Evolutionary conservation across 2,888 invertebrate genomes (phyloP).

Genomic region (Agrotis exclamationis): DNA sequence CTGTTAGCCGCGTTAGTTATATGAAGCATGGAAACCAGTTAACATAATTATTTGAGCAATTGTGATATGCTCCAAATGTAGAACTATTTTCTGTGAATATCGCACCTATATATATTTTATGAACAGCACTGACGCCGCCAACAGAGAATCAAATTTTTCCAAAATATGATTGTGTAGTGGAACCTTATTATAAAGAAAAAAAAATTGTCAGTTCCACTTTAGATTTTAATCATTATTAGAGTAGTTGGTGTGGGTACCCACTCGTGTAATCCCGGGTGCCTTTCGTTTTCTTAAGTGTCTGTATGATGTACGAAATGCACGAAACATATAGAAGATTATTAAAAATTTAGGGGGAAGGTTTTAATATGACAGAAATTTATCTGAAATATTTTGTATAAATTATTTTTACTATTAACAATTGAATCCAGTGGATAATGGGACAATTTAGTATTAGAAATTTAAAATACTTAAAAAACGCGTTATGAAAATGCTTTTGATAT

Average conservation of each 20-base stretch:
- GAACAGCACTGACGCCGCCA: slow-evolving; percentile 62
- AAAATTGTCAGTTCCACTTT: slow-evolving; percentile 81
- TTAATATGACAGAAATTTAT: slow-evolving; percentile 81
- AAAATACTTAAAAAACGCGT: slow-evolving; percentile 78
- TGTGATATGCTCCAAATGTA: slow-evolving; percentile 44
- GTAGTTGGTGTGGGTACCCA: slow-evolving; percentile 91
- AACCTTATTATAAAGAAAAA: slow-evolving; percentile 68
- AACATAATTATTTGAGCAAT: slow-evolving; percentile 46
- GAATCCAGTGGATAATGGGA: slow-evolving; percentile 88
- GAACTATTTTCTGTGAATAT: slow-evolving; percentile 31
- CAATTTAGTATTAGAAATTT: slow-evolving; percentile 88
- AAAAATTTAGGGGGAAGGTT: slow-evolving; percentile 82
- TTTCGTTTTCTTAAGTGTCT: slow-evolving; percentile 91
- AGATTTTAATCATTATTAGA: slow-evolving; percentile 90
- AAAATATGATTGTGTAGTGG: slow-evolving; percentile 78
- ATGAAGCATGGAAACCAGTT: slow-evolving; percentile 35
- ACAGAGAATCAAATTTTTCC: slow-evolving; percentile 75
- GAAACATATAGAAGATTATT: slow-evolving; percentile 96
- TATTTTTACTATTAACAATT: slow-evolving; percentile 87
- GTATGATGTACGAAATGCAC: slow-evolving; percentile 97
- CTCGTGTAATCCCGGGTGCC: slow-evolving; percentile 90
- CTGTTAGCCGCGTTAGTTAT: slow-evolving; percentile 73
- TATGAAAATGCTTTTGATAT: slow-evolving; percentile 86
- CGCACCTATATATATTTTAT: slow-evolving; percentile 59
- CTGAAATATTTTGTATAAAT: slow-evolving; percentile 88